Base-by-base conservation (phyloP, 2,888 invertebrate species). In the Dione vanillae region DNA sequence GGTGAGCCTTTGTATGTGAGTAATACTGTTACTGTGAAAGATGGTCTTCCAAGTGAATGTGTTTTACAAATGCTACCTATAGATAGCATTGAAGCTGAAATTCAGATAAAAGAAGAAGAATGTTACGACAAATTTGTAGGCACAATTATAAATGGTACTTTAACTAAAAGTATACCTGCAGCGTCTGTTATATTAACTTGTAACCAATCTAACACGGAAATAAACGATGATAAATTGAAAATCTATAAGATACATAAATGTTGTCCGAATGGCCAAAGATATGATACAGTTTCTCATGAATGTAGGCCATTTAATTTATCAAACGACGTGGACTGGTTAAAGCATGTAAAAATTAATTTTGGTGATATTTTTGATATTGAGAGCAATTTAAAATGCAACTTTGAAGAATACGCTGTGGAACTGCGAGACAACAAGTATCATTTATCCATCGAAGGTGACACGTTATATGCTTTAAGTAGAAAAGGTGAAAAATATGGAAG, bases 241-340 rank as follows among this genome's bases (percentile, higher is more conserved):
- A 79, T 91, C 66, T 78, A 84, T 69, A 83, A 85, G 66, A 78
- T 93, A 41, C 80, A 85, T 20, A 94, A 93, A 80, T 94, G 94
- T 79, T 94, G 94, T 78, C 85, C 84, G 11, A 80, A 74, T 62
- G 88, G 88, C 27, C 82, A 90, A 75, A 83, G 78, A 56, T 94
- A 90, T 73, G 91, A 93, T 72, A 75, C 78, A 12, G 72, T 78
- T 14, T 80, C 80, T 71, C 92, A 92, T 77, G 74, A 80, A 37
- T 93, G 93, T 76, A 85, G 83, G 77, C 71, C 78, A 9, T 77
- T 75, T 69, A 72, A 74, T 12, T 52, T 69, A n/a, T 74, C 78
- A 45, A 80, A 70, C 69, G 81, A 79, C 43, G 85, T 84, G 51
- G 80, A 85, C 41, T 83, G 83, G 81, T 74, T 91, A 47, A 62